Evolutionary conservation across 2,797 vertebrate genomes (phyloP), one percentile per base, ranked within the genome.

Genomic region (Vespertilio murinus): DNA sequence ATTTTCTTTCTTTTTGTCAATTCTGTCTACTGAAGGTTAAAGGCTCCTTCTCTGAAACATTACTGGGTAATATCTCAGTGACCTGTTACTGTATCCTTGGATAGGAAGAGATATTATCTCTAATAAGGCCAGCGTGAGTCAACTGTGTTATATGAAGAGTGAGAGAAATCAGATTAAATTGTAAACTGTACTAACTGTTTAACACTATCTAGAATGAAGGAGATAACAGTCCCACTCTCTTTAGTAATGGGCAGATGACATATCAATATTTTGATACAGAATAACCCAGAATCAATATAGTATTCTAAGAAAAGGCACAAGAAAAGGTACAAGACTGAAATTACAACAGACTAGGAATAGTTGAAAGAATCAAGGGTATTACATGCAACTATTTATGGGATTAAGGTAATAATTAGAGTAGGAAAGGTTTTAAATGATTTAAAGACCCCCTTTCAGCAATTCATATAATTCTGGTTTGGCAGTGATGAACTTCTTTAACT

Each of bases 171-270:
- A 88, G 69, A 85, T 85, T 92, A 94, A 93, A 93, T 90, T 18
- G 87, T 94, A 80, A 89, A 90, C 67, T 73, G n/a, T 65, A 38
- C 45, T 80, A 54, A 80, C 35, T 92, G 49, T 95, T 77, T 86
- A 91, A 79, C 38, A 89, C 33, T 90, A 84, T 78, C 47, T 81
- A 94, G 47, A 89, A 82, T 92, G 38, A 92, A 20, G 23, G 20
- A 94, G 52, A 85, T 80, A 87, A 79, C 4, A 87, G 45, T 74
- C 61, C 54, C 45, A 91, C 52, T 87, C 45, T 78, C 22, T 1
- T 90, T 54, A 90, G 69, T 54, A 73, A 71, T 67, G 70, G 38
- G 95, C 77, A 93, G 40, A 95, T 94, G 47, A 90, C 77, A 95
- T 59, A 92, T 90, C 77, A 73, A 85, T 73, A 84, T 1, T 42